phyloP scores from a whole-genome alignment of 2,113 vertebrate species.

The Jacana jacana region DNA sequence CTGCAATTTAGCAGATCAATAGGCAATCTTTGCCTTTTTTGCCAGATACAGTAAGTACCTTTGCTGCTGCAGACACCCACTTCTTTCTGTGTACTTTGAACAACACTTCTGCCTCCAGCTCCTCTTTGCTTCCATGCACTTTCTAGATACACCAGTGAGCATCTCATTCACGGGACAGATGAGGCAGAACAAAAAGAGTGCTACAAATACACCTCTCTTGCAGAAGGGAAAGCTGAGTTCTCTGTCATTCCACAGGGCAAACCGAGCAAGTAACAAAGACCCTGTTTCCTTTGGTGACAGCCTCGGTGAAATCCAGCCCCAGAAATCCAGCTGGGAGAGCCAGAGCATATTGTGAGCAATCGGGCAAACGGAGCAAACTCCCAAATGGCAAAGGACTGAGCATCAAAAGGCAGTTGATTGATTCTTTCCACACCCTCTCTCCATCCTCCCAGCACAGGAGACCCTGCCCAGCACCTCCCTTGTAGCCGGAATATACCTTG shows the following conservation, averaged over 20 bases:
- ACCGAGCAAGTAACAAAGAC: neutral
- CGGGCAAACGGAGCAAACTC: neutral
- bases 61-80: neutral
- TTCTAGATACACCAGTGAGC: neutral
- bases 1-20: constrained; percentile 5
- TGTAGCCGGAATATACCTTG: neutral
- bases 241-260: neutral
- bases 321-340: neutral
- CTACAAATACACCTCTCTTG: neutral
- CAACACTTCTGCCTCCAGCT: neutral
- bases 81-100: neutral
- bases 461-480: neutral
- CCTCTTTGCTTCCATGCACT: neutral
- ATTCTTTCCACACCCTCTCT: neutral
- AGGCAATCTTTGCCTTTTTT: neutral
- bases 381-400: neutral
- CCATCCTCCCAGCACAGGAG: neutral
- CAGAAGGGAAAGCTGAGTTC: neutral
- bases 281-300: neutral
- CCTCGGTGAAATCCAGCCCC: neutral
- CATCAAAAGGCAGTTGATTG: neutral
- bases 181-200: neutral
- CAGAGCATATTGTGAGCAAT: neutral
- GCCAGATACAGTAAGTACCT: neutral
- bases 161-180: neutral